A percentile compares a stretch with the other conserved stretches of the same genome.
Conservation (phyloP, 2,888 invertebrate genomes). For the Phalera bucephala region DNA sequence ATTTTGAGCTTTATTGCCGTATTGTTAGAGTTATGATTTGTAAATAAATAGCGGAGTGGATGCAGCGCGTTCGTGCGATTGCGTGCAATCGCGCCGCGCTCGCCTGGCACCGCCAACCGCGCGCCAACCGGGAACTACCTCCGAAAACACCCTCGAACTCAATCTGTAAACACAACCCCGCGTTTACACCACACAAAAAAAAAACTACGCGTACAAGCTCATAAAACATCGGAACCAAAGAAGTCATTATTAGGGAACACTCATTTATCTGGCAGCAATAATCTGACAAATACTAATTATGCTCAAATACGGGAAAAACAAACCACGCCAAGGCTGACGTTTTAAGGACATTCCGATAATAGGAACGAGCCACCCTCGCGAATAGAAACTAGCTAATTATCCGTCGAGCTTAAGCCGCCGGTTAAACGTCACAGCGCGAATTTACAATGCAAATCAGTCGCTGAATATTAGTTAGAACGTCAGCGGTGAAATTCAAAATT, state of each 20-base stretch:
- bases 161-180: conserved; percentile 63
- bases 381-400: conserved; percentile 82
- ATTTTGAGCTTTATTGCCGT: conserved; percentile 49
- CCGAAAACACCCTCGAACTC: conserved; percentile 52
- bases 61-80: conserved; percentile 59
- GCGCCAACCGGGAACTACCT: conserved; percentile 65
- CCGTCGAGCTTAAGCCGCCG: conserved; percentile 72
- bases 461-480: conserved; percentile 80
- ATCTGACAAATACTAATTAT: conserved; percentile 47
- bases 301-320: conserved; percentile 29
- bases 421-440: conserved; percentile 73
- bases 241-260: conserved; percentile 39
- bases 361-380: conserved; percentile 56
- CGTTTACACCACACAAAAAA: conserved; percentile 35
- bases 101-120: conserved; percentile 82
- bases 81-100: conserved; percentile 61
- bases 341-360: conserved; percentile 61
- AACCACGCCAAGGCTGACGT: conserved; percentile 47
- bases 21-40: conserved; percentile 51
- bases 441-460: conserved; percentile 81
- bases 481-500: conserved; percentile 79
- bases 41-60: conserved; percentile 45
- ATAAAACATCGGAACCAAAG: conserved; percentile 43
- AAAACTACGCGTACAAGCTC: conserved; percentile 34
- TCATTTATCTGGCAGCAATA: conserved; percentile 27